Base-by-base conservation (phyloP, 2,888 invertebrate genomes). In the Phragmatobia fuliginosa region DNA sequence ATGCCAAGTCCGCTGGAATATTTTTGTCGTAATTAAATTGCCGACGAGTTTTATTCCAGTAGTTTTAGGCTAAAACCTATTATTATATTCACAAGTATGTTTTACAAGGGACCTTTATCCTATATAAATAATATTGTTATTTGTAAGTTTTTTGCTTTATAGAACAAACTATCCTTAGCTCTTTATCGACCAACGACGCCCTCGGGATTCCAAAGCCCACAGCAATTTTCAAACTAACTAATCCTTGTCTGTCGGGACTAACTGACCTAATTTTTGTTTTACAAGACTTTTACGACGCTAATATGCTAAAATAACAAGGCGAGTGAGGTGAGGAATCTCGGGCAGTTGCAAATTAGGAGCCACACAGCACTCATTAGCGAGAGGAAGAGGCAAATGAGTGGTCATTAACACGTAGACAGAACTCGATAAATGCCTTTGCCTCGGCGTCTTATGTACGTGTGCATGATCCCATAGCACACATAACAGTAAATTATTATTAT, bases 331-430 rank as follows among this genome's bases (percentile, higher is more conserved):
- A 52, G 52, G 32, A 16, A 49, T 28, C 28, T 65, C 33, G 28
- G 60, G 60, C 64, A 65, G 76, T 64, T 52, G 70, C 65, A 79
- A 84, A 85, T 85, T 85, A 84, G 77, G 52, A 73, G 76, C 69
- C 77, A 75, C 79, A 75, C 71, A 77, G 75, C 71, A 64, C 38
- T 74, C 64, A 83, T 86, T 85, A 86, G 78, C 75, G 62, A 14
- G 66, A 71, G 74, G 73, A 75, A 75, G 68, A 77, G 70, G 66
- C 70, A 77, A 81, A 81, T 76, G 64, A 71, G 77, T 72, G 76
- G 75, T 71, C 64, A 81, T 81, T 81, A 81, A 71, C 81, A 81
- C 79, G 62, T 69, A 62, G 62, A 66, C 68, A 58, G 72, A 70
- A 72, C 45, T 62, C 65, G 75, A 73, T 80, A 75, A 73, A 67